These are phyloP conservation scores for Tryphoninae sp. DNA, from an alignment of 2,888 invertebrate species.

Conservation along the genomic window DNA sequence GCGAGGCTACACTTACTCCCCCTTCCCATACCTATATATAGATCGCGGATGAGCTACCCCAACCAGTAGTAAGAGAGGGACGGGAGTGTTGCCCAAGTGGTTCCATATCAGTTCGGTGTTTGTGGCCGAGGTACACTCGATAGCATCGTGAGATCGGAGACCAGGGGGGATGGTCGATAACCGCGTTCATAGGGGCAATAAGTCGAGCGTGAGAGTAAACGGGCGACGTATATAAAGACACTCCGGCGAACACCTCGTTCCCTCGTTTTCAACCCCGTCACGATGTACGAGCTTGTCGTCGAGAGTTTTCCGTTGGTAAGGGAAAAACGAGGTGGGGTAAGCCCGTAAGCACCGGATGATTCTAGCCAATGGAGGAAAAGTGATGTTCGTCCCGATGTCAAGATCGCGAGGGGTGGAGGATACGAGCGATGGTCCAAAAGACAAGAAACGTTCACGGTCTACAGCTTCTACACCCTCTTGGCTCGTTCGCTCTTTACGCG, in stretches of 20 bases:
- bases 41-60: not conserved
- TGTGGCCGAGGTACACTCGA: conserved; percentile 75
- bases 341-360: not conserved
- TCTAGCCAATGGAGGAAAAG: not conserved
- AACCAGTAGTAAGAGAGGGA: conserved; percentile 9
- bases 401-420: conserved; percentile 10
- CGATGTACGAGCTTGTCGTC: not conserved
- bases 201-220: conserved; percentile 47
- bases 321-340: conserved; percentile 14
- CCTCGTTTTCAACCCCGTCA: conserved; percentile 27
- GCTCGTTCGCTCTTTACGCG: not conserved
- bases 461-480: conserved; percentile 29
- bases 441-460: conserved; percentile 40
- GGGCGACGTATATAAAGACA: conserved; percentile 46
- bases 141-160: conserved; percentile 73
- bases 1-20: no score
- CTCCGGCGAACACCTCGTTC: conserved; percentile 59
- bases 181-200: conserved; percentile 40
- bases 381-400: not conserved
- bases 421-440: conserved; percentile 46
- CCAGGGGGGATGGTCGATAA: conserved; percentile 32
- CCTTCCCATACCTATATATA: not conserved
- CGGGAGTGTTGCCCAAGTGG: conserved; percentile 69
- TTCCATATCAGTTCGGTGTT: conserved; percentile 75
- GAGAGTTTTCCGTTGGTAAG: conserved; percentile 31